These are phyloP conservation scores for Platalea minor DNA, from an alignment of 2,797 vertebrate genomes.

Conservation along the genomic window DNA sequence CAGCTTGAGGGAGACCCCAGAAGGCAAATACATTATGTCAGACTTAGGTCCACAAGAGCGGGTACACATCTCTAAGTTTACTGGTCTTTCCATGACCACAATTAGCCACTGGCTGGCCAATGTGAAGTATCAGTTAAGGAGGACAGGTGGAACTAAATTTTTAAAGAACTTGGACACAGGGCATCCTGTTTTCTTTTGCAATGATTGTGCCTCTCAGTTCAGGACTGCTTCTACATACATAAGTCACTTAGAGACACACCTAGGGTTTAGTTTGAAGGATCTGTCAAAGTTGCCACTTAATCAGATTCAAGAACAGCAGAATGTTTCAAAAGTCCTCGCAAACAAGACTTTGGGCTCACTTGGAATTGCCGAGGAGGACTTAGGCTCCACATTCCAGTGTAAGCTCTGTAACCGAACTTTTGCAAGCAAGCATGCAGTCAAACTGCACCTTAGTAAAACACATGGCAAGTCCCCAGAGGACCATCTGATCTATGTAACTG, in stretches of 20 bases:
- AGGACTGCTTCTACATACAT: constrained; percentile 96
- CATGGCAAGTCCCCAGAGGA: constrained; percentile 98
- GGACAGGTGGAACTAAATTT: constrained; percentile 98
- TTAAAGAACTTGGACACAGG: constrained; percentile 98
- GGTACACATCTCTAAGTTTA: constrained; percentile 99
- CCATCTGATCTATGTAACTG: constrained; percentile 96
- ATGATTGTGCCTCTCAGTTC: constrained; percentile 98
- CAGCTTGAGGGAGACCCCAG: constrained; percentile 90
- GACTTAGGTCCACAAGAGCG: constrained; percentile 97
- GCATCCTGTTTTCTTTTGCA: constrained; percentile 98
- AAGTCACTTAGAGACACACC: constrained; percentile 94
- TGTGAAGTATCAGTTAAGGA: constrained; percentile 98
- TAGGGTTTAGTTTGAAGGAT: constrained; percentile 97
- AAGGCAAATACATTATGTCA: constrained; percentile 93
- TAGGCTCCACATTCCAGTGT: constrained; percentile 92
- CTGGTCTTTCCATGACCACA: constrained; percentile 98
- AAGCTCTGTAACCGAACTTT: constrained; percentile 98
- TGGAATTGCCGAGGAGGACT: constrained; percentile 88
- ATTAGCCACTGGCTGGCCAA: constrained; percentile 99
- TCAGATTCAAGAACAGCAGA: constrained; percentile 92
- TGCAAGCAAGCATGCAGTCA: constrained; percentile 97
- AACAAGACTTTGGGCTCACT: constrained; percentile 86
- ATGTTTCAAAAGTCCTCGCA: constrained; percentile 86
- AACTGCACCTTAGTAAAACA: constrained; percentile 99
- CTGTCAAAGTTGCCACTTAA: constrained; percentile 94